Evolutionary conservation across 2,797 vertebrate genomes (phyloP), one percentile per base, ranked within the genome.

Genomic region (Miichthys miiuy): DNA sequence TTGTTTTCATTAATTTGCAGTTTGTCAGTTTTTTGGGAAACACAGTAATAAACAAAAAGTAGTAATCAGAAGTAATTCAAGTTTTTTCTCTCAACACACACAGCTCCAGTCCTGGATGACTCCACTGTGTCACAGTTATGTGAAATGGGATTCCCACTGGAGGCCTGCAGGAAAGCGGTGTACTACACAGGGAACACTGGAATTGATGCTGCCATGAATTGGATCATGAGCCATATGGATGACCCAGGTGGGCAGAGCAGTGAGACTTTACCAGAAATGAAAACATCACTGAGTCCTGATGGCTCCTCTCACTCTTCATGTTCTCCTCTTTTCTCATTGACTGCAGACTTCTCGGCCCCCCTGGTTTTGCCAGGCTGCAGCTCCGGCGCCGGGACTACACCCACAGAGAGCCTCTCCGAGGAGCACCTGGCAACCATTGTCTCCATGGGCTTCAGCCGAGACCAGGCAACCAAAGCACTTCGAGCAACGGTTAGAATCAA

Each of bases 191-290:
- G 98, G 60, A 99, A 99, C 90, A 99, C 96, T 9, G 98, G 98
- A 77, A 97, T 97, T 0, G 98, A 99, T 84, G 95, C 97, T 0
- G 97, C 98, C 93, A 99, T 98, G 97, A 99, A 98, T 87, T 99
- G 98, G 98, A 97, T 98, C 88, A 99, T 99, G 97, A 95, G 97
- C 2, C 98, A 99, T 79, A 99, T 99, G 97, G 97, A 99, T 0
- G 98, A 99, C 93, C 96, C 98, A 95, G 98, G 98, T 99, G 95
- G 17, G 92, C 84, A 66, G 50, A 73, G 47, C 55, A 25, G 3
- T 17, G 23, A 27, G 55, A 25, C 34, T 78, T 74, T 14, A 30
- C 16, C 42, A 63, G 18, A 60, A 70, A 72, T 4, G 6, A 6
- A 69, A 57, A 51, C 13, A 21, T 58, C 44, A 16, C 6, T 70